Percentiles rank a stretch among this genome's conserved stretches.
These are phyloP conservation scores for Drosophila pseudotalamancana DNA, from an alignment of 2,888 invertebrate genomes.

Conservation along the genomic window DNA sequence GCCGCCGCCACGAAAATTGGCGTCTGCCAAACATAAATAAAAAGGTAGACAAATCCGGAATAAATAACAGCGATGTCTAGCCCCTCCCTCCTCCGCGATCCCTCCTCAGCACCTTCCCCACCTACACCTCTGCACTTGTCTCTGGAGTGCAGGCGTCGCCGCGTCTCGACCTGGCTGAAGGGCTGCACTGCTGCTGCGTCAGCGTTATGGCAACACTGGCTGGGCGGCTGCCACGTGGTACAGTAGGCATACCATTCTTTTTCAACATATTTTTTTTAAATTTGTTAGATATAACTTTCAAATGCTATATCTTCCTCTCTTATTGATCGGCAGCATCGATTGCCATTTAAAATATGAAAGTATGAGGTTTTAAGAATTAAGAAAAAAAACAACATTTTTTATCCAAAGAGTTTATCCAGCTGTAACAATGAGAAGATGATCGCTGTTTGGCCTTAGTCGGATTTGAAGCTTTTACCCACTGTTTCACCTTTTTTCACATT, in stretches of 20 bases:
- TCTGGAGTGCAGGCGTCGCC: conserved; percentile 40
- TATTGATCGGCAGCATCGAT: too few species aligned
- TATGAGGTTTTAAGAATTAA: too few species aligned
- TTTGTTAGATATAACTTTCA: too few species aligned
- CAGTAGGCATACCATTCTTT: too few species aligned
- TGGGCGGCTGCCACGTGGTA: conserved; percentile 24
- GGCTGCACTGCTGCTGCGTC: conserved; percentile 50
- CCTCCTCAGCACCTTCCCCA: accelerated
- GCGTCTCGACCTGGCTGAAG: conserved; percentile 37
- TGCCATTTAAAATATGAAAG: too few species aligned
- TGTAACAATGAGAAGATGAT: too few species aligned
- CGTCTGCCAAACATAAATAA: conserved; percentile 81
- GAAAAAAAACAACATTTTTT: too few species aligned
- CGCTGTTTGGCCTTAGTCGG: too few species aligned
- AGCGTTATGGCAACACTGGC: conserved; percentile 75
- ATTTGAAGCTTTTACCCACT: too few species aligned
- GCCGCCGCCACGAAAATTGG: conserved; percentile 75
- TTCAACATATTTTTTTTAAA: too few species aligned
- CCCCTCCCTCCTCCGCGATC: neutral
- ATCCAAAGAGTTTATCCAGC: too few species aligned
- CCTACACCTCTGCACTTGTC: neutral
- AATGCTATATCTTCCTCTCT: too few species aligned
- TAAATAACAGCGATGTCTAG: conserved; percentile 77
- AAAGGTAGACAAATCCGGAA: conserved; percentile 81
- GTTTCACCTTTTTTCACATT: conserved; percentile 76